These are phyloP conservation scores for Norana najaformis DNA, from an alignment of 2,888 invertebrate species.

Conservation along the genomic window DNA sequence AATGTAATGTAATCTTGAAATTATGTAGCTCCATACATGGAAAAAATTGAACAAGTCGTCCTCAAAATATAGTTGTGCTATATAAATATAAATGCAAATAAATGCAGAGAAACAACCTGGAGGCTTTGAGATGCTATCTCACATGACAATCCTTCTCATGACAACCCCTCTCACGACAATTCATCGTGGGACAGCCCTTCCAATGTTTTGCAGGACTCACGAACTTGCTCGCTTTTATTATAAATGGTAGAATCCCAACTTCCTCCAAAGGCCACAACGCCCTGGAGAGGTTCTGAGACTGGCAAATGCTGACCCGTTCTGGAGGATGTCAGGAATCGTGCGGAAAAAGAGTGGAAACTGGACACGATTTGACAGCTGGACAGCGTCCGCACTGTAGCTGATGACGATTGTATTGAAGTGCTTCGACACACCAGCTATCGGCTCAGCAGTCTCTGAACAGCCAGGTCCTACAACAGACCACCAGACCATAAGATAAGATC, in stretches of 20 bases:
- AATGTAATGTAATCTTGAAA: background rate
- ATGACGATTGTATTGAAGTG: conserved; percentile 75
- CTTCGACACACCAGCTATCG: conserved; percentile 76
- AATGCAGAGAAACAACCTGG: background rate
- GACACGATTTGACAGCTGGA: conserved; percentile 72
- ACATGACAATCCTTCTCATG: background rate
- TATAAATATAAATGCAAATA: background rate
- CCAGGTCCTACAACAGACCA: conserved; percentile 70
- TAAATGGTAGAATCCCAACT: no score
- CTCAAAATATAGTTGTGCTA: background rate
- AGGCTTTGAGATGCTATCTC: background rate
- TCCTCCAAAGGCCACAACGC: no score
- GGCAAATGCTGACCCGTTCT: conserved; percentile 67
- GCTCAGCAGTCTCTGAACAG: conserved; percentile 80
- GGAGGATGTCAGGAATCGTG: conserved; percentile 77
- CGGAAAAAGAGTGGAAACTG: conserved; percentile 79
- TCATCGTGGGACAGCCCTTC: no score
- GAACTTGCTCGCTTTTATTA: no score
- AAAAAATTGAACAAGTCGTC: background rate
- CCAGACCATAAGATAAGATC: no score
- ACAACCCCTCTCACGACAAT: no score
- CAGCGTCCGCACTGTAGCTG: conserved; percentile 79
- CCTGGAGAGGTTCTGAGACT: background rate
- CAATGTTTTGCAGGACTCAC: no score
- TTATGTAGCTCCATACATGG: background rate